Base-by-base conservation (phyloP, 1,140 invertebrate genomes). In the Goniozus legneri region DNA sequence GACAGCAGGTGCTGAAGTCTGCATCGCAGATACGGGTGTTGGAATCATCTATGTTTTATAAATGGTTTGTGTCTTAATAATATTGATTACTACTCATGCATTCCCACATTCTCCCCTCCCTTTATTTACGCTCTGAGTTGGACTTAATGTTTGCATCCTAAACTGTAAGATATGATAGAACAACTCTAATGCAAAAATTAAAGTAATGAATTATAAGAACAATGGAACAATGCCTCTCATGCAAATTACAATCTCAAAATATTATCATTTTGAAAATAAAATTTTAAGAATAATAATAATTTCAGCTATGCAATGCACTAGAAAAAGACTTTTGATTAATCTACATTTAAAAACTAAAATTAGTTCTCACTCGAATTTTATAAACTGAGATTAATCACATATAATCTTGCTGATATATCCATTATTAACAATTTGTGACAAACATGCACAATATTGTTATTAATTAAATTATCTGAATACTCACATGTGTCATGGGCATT, bases 401-500 rank as follows among this genome's bases (percentile, higher is more conserved):
- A 39, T 34, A 38, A n/a, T n/a, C n/a, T n/a, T n/a, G n/a, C n/a
- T n/a, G n/a, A n/a, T n/a, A n/a, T n/a, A n/a, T n/a, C n/a, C n/a
- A n/a, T n/a, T n/a, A n/a, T n/a, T n/a, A n/a, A n/a, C n/a, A n/a
- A n/a, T n/a, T n/a, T n/a, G n/a, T n/a, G n/a, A n/a, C n/a, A n/a
- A n/a, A n/a, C n/a, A n/a, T n/a, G n/a, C n/a, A n/a, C n/a, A n/a
- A n/a, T n/a, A n/a, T n/a, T n/a, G n/a, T n/a, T n/a, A n/a, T n/a
- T n/a, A 38, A 31, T 38, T 19, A 35, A 24, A 14, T 16, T 15
- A 35, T 32, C 10, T 27, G 34, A 39, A 13, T 50, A 70, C 74
- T 62, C 64, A 76, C 74, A 57, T 76, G 74, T 20, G 73, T 56
- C 74, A 76, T 76, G 20, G 73, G 72, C 74, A 76, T 76, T 16